Percentiles rank a stretch among this genome's conserved stretches.
These are phyloP conservation scores for Drepana arcuata DNA, from an alignment of 1,140 invertebrate genomes.

Conservation along the genomic window DNA sequence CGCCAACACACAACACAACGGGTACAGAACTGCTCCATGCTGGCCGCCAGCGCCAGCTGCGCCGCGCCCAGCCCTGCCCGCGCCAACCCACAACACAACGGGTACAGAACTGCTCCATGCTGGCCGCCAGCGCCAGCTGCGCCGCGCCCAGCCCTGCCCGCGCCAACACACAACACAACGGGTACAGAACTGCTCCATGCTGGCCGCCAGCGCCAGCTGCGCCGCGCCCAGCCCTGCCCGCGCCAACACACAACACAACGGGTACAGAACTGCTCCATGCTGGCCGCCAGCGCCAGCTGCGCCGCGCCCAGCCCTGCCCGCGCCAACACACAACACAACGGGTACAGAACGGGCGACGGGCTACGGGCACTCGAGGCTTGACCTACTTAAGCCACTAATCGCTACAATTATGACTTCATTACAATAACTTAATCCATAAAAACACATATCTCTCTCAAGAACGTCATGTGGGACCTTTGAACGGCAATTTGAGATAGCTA, in stretches of 20 bases:
- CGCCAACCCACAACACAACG: too few species aligned
- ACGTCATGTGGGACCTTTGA: constrained; percentile 15
- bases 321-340: too few species aligned
- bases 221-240: constrained; percentile 92
- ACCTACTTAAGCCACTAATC: too few species aligned
- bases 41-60: constrained; percentile 90
- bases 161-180: too few species aligned
- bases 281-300: constrained; percentile 90
- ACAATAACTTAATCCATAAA: too few species aligned
- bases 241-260: too few species aligned
- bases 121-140: constrained; percentile 90
- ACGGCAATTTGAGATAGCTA: constrained; percentile 7
- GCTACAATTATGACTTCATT: too few species aligned
- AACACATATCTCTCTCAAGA: constrained; percentile 38
- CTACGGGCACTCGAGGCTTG: too few species aligned
- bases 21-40: constrained; percentile 92
- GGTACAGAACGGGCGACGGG: too few species aligned
- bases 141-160: constrained; percentile 92
- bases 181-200: constrained; percentile 92
- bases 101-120: constrained; percentile 92
- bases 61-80: constrained; percentile 92
- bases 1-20: too few species aligned
- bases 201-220: constrained; percentile 90
- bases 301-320: constrained; percentile 92
- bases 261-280: constrained; percentile 92